Evolutionary conservation across 1,140 invertebrate species (phyloP), one percentile per base, ranked within the genome.

Genomic region (Papilio helenus): DNA sequence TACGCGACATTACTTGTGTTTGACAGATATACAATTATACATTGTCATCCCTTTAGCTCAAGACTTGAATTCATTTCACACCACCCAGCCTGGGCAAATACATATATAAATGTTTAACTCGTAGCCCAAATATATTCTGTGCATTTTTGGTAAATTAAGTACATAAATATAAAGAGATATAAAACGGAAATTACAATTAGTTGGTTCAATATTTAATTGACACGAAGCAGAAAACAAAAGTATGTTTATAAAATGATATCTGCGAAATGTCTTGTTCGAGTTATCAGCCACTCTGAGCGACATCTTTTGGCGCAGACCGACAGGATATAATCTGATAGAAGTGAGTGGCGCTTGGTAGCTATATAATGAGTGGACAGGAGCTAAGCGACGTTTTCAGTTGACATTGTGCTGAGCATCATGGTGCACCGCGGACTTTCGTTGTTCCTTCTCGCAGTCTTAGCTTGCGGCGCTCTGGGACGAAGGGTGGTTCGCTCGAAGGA

Each of bases 261-360:
- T 61, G 58, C 58, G 10, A 61, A 61, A 61, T 61, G 23, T 16
- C 20, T 26, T 61, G 58, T 61, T 14, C 58, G 14, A 26, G 23
- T 61, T 61, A 61, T 61, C 58, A 61, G 58, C 23, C 23, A 61
- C 58, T 61, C 23, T 9, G 20, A 23, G 23, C 58, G 58, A 61
- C 23, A 61, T 23, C 58, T 61, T 61, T 61, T 61, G 58, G 23
- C 58, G 58, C 23, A 61, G 23, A 61, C 58, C 58, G 58, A 61
- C 20, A 61, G 23, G 20, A 26, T 26, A 18, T 20, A 61, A 61
- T 61, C 9, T 61, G 20, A 61, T 26, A 26, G 58, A 26, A 61
- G 10, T 26, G 20, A 26, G 23, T 26, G 58, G 58, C 20, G 58
- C 58, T 26, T 12, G 58, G 58, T 61, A 61, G 58, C 20, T 61